Base-by-base conservation (phyloP, 1,140 invertebrate species). In the Oscheius sp. region DNA sequence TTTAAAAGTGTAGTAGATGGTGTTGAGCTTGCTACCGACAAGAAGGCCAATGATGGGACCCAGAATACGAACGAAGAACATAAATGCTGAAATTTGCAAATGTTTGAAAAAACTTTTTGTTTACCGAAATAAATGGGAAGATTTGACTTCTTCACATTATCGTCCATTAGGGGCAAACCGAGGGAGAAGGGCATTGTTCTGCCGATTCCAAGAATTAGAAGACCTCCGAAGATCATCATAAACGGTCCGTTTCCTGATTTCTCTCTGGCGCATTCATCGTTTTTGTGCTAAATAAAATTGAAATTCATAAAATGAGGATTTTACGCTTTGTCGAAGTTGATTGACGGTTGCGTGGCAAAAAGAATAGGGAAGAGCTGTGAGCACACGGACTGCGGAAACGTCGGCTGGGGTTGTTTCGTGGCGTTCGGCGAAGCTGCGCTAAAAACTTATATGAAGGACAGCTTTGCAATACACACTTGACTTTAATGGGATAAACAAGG, bases 141-240 rank as follows among this genome's bases (percentile, higher is more conserved):
- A 59, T 85, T 82, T 42, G 75, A 76, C 63, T 81, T 84, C 18
- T 76, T 74, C 18, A 84, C 77, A 66, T 85, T 85, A 71, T 85
- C 82, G 68, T 85, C 84, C 28, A 85, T 71, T 36, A 84, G 79
- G 10, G 84, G 84, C 20, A 80, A 35, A 18, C 84, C 83, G 20
- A 84, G 58, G 1, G 82, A 76, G 42, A 77, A 79, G 7, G 78
- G 78, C 70, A 77, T 79, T 2, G 78, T 79, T 32, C 74, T 63
- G 15, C 78, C 78, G 18, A 78, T 70, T 69, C 77, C 77, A 18
- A 78, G 65, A 31, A 78, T 55, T 13, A 77, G 49, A 34, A 78
- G 71, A 28, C 69, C 77, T 32, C 63, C 64, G 59, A 78, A 78
- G 34, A 78, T 77, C 69, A 78, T 78, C 31, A 73, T 31, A 34